Evolutionary conservation across 2,888 invertebrate genomes (phyloP).

Genomic region (Idaea aversata): DNA sequence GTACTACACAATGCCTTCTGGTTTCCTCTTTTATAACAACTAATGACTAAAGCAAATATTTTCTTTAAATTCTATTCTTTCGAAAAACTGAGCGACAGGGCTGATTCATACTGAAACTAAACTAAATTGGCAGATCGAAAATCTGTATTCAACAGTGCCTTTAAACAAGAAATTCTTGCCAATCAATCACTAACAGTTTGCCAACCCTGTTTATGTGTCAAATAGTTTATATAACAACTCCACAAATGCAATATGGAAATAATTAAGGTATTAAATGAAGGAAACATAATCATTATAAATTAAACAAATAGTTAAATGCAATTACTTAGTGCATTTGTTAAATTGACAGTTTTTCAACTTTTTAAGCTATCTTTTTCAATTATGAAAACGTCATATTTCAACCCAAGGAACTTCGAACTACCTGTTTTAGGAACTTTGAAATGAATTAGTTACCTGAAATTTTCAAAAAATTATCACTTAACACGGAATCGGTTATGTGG

Average conservation of each 20-base stretch:
- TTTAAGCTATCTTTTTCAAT: too few relatives aligned
- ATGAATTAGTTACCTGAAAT: too few relatives aligned
- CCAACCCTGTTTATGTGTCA: conserved; percentile 61
- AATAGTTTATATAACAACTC: conserved; percentile 24
- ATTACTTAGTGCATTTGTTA: background rate
- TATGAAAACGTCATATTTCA: too few relatives aligned
- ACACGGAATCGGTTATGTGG: too few relatives aligned
- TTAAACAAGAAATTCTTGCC: conserved; percentile 7
- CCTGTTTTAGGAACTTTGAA: too few relatives aligned
- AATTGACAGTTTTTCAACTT: background rate
- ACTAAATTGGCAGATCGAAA: background rate
- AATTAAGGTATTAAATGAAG: background rate
- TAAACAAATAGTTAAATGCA: background rate
- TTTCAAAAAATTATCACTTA: too few relatives aligned
- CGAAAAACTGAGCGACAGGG: background rate
- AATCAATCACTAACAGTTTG: conserved; percentile 27
- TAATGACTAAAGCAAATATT: too few relatives aligned
- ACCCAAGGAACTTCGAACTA: too few relatives aligned
- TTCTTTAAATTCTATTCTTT: background rate
- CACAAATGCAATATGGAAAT: background rate
- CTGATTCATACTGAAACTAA: too few relatives aligned
- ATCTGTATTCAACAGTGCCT: background rate
- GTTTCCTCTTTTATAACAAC: too few relatives aligned
- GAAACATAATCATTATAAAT: background rate
- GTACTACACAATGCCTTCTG: too few relatives aligned